Conservation (phyloP, 1,140 invertebrate species). For the Antheraea pernyi region DNA sequence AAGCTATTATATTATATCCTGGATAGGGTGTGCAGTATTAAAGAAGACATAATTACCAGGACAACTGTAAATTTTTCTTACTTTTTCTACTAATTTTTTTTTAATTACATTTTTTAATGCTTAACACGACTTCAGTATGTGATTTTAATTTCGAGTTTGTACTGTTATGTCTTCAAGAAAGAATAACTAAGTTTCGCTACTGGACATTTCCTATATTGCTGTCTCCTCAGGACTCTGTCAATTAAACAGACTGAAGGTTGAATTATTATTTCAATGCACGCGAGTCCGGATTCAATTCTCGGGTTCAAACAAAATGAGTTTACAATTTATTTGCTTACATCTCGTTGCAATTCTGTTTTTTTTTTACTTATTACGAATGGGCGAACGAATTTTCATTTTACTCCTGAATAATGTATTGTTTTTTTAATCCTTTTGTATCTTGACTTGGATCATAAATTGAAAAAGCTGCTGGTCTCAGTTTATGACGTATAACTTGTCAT, state of each 20-base stretch:
- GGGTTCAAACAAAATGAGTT: neutral
- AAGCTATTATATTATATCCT: too few species aligned
- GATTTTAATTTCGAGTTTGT: too few species aligned
- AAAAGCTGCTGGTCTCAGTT: too few species aligned
- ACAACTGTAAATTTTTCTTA: too few species aligned
- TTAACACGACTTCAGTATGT: too few species aligned
- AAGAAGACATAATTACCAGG: too few species aligned
- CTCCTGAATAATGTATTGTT: neutral
- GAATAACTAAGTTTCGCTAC: neutral
- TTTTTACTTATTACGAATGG: neutral
- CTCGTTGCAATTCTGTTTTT: neutral
- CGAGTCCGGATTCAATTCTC: constrained; percentile 1
- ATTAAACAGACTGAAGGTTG: constrained; percentile 1
- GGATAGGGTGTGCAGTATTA: too few species aligned
- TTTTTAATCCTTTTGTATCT: neutral
- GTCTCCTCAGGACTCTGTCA: constrained; percentile 4
- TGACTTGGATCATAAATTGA: neutral
- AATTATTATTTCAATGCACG: constrained; percentile 11
- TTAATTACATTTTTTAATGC: too few species aligned
- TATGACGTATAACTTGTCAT: too few species aligned
- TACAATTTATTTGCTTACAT: neutral
- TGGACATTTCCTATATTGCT: neutral
- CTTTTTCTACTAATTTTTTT: too few species aligned
- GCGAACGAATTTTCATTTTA: neutral
- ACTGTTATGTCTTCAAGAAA: too few species aligned